These are phyloP conservation scores for Syngnathus scovelli DNA, from an alignment of 2,113 vertebrate genomes.

Conservation along the genomic window DNA sequence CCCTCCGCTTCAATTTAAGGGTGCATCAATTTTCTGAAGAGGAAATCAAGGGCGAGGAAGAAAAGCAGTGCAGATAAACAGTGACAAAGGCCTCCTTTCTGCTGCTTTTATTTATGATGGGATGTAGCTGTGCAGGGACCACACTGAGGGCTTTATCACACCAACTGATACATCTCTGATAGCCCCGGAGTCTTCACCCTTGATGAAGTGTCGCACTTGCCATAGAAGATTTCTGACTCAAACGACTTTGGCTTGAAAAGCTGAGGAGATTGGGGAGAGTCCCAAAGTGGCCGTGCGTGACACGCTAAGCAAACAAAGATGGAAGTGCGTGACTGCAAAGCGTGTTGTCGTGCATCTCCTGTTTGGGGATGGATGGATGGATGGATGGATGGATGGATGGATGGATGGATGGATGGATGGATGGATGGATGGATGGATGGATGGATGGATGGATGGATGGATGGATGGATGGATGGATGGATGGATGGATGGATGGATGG, in stretches of 20 bases:
- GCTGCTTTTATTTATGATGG: slow-evolving; percentile 95
- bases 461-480: no score
- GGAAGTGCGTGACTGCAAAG: slow-evolving; percentile 9
- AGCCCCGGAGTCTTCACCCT: slow-evolving; percentile 89
- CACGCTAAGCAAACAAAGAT: slow-evolving; percentile 82
- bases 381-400: no score
- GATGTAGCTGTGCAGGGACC: slow-evolving; percentile 91
- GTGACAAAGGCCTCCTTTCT: slow-evolving; percentile 96
- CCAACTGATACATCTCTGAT: slow-evolving; percentile 96
- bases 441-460: no score
- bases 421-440: no score
- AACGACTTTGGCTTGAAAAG: slow-evolving; percentile 79
- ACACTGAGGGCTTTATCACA: slow-evolving; percentile 89
- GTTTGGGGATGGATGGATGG: no score
- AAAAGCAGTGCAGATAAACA: slow-evolving; percentile 98
- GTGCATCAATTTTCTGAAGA: slow-evolving; percentile 99
- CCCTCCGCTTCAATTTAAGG: slow-evolving; percentile 98
- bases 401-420: no score
- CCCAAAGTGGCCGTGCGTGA: slow-evolving; percentile 78
- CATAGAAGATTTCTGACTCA: slow-evolving; percentile 89
- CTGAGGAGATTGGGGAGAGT: slow-evolving; percentile 77
- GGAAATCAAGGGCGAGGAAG: slow-evolving; percentile 99
- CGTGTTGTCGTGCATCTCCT: neutral
- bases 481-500: no score
- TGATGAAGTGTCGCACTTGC: slow-evolving; percentile 94